Conservation (phyloP, 1,140 invertebrate genomes). For the Pseudomyrmex pallidus region DNA sequence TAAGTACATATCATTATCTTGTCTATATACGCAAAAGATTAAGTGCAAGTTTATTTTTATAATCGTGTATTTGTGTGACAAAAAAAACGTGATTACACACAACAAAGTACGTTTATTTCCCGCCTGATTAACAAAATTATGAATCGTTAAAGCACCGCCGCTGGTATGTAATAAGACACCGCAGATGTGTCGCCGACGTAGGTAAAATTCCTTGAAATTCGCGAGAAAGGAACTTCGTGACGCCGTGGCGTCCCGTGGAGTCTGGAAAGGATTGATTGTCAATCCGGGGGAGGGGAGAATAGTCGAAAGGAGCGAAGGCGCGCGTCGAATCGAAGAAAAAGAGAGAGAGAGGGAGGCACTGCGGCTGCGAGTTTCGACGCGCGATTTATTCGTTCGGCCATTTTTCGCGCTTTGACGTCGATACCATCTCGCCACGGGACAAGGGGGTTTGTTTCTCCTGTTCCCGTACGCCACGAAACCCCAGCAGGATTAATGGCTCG, state of each 20-base stretch:
- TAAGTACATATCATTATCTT: not conserved
- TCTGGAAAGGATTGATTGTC: constrained; percentile 49
- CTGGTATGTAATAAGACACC: not conserved
- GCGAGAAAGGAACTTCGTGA: constrained; percentile 25
- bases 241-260: constrained; percentile 31
- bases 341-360: not conserved
- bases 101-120: not conserved
- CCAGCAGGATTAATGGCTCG: constrained; percentile 52
- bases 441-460: constrained; percentile 70
- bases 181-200: not conserved
- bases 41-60: not conserved
- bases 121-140: not conserved
- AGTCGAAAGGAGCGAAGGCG: not conserved
- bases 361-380: constrained; percentile 46
- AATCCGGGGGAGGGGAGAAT: constrained; percentile 6
- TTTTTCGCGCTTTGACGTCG: constrained; percentile 62
- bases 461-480: constrained; percentile 50
- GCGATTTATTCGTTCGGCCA: constrained; percentile 61
- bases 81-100: too few relatives aligned
- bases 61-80: too few relatives aligned
- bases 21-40: not conserved
- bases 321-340: constrained; percentile 13
- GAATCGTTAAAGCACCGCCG: not conserved
- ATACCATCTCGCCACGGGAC: constrained; percentile 61
- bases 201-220: constrained; percentile 23